Conservation (phyloP, 2,113 vertebrate species). For the Merops nubicus region DNA sequence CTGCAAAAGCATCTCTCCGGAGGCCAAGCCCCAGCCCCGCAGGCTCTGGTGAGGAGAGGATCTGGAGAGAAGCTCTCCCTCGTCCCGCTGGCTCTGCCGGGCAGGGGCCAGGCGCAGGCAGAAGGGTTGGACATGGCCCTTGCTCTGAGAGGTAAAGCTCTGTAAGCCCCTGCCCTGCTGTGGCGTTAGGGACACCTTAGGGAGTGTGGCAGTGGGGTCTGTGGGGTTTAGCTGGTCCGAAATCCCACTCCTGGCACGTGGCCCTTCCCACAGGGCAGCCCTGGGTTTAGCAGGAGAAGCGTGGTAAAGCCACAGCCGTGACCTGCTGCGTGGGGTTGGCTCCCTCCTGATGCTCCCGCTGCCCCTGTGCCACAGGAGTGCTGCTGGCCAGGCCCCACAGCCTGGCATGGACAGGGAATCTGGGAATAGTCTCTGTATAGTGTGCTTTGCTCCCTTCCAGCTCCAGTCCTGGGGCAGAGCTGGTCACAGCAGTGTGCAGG, state of each 20-base stretch:
- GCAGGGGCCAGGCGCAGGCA: background rate
- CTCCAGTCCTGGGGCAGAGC: background rate
- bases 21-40: background rate
- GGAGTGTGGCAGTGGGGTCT: background rate
- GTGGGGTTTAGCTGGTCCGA: background rate
- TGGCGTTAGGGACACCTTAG: background rate
- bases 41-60: background rate
- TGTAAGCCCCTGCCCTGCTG: accelerated
- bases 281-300: background rate
- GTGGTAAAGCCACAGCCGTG: background rate
- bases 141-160: constrained; percentile 80
- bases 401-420: accelerated
- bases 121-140: constrained; percentile 55
- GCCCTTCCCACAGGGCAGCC: background rate
- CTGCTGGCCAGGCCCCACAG: background rate
- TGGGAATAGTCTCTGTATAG: background rate
- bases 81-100: background rate
- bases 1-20: background rate
- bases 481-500: background rate
- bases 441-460: background rate
- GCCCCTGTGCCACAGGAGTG: accelerated
- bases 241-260: background rate
- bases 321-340: accelerated
- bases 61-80: background rate
- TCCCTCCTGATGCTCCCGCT: background rate